Evolutionary conservation across 2,113 vertebrate species (phyloP), one percentile per base, ranked within the genome.

Genomic region (Callipepla californica): DNA sequence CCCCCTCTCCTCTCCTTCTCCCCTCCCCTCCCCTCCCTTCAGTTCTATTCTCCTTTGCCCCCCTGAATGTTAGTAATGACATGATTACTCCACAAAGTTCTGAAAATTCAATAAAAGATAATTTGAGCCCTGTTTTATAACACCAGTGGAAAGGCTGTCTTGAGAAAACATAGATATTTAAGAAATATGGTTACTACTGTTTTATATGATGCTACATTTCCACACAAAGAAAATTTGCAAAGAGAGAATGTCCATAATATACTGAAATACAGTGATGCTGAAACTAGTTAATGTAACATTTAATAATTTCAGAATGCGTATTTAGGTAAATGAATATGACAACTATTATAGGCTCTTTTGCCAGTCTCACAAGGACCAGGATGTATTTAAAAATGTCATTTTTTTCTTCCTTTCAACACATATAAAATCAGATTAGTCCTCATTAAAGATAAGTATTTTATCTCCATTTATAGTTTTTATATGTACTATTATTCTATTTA

Each of bases 271-370:
- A 53, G 1, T 34, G 67, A 76, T 90, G 66, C 77, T 53, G 20
- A 72, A 93, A 74, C 36, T 48, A 65, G 57, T 70, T 94, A 94
- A 69, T 36, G 44, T 86, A 65, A 28, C 45, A 42, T 88, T 80
- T 86, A 93, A 76, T 81, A 87, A 69, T 92, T 92, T 51, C 74
- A 93, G 57, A 90, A 61, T 90, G 45, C 11, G 6, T 75, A 78
- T 84, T 93, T 78, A 48, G 42, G 5, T 88, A 81, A 92, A 65
- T 40, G 62, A 79, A 48, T 92, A 50, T 84, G 80, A 81, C 77
- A 87, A 58, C 66, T 91, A 70, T 65, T 83, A 38, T 34, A 48
- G 40, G 81, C 74, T 90, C 74, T 90, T 82, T 63, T 82, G 48
- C 78, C 66, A 66, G 74, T 68, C 57, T 81, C 40, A 40, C 44